A percentile compares a stretch with the other conserved stretches of the same genome.
Evolutionary conservation across 2,888 invertebrate species (phyloP).

Genomic region (Zhengitettix transpicula): DNA sequence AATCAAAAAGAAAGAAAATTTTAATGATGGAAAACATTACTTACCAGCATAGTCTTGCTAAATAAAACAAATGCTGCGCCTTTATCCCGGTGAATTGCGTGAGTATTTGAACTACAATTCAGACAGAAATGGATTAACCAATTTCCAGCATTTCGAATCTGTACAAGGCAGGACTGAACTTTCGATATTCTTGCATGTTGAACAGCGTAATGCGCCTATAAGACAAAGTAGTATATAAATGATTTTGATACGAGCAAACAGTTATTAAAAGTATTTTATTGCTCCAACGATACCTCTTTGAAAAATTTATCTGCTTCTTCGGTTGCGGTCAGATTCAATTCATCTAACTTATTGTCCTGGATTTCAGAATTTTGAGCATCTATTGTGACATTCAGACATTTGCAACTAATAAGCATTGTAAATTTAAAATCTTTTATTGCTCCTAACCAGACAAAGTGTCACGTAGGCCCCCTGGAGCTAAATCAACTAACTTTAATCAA

Average conservation of each 20-base stretch:
- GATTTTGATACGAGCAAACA: neutral
- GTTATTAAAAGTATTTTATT: neutral
- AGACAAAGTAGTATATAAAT: slow-evolving; percentile 9
- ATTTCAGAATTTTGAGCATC: slow-evolving; percentile 40
- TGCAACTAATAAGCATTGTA: slow-evolving; percentile 33
- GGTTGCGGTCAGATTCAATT: slow-evolving; percentile 36
- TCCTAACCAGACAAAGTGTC: slow-evolving; percentile 1
- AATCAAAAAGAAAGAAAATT: too few species aligned
- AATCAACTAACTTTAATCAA: neutral
- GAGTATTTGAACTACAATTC: slow-evolving; percentile 44
- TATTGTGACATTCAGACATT: slow-evolving; percentile 57
- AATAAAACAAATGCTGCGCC: slow-evolving; percentile 35
- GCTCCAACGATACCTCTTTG: slow-evolving; percentile 34
- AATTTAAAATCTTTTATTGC: neutral
- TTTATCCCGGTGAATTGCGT: slow-evolving; percentile 41
- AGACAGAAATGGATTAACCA: slow-evolving; percentile 46
- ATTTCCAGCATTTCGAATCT: slow-evolving; percentile 35
- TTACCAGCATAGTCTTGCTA: slow-evolving; percentile 38
- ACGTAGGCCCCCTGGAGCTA: slow-evolving; percentile 2
- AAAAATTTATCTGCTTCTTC: slow-evolving; percentile 50
- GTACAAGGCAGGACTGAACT: slow-evolving; percentile 39
- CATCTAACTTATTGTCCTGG: slow-evolving; percentile 35
- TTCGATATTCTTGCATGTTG: slow-evolving; percentile 34
- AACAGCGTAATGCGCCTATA: slow-evolving; percentile 35
- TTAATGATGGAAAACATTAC: slow-evolving; percentile 16